Percentiles rank a stretch among this genome's conserved stretches.
These are phyloP conservation scores for Hestina assimilis DNA, from an alignment of 1,140 invertebrate species.

Conservation along the genomic window DNA sequence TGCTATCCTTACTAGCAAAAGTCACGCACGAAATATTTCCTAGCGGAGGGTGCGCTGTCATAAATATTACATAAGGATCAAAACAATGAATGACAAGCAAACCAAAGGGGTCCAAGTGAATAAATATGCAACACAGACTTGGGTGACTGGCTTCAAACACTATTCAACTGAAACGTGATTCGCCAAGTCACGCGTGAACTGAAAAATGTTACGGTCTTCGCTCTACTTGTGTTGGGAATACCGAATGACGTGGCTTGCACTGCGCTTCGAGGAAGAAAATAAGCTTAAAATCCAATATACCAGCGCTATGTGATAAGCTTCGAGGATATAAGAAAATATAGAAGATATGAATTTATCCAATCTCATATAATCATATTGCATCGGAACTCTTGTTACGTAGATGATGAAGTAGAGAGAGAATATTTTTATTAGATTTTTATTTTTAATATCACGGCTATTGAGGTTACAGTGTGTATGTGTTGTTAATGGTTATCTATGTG, in stretches of 20 bases:
- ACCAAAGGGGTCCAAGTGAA: background rate
- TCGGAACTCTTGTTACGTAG: too few species aligned
- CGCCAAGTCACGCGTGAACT: slow-evolving; percentile 47
- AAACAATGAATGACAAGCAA: background rate
- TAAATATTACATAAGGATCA: background rate
- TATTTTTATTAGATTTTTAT: too few species aligned
- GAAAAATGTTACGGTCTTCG: slow-evolving; percentile 50
- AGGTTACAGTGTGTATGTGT: too few species aligned
- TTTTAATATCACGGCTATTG: too few species aligned
- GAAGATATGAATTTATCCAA: too few species aligned
- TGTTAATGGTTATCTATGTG: too few species aligned
- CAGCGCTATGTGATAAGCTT: too few species aligned
- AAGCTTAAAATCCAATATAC: background rate
- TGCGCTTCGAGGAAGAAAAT: background rate
- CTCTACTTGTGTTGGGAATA: slow-evolving; percentile 45
- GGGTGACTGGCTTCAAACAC: slow-evolving; percentile 27
- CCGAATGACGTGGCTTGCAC: slow-evolving; percentile 26
- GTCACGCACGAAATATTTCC: background rate
- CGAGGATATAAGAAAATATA: too few species aligned
- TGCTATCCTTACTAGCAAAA: background rate
- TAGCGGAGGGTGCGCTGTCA: too few species aligned
- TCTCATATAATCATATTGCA: too few species aligned
- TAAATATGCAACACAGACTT: slow-evolving; percentile 16
- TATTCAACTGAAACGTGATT: slow-evolving; percentile 33
- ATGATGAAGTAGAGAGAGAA: too few species aligned